A percentile compares a stretch with the other conserved stretches of the same genome.
Conservation (phyloP, 1,140 invertebrate species). For the Trachelipus rathkii region DNA sequence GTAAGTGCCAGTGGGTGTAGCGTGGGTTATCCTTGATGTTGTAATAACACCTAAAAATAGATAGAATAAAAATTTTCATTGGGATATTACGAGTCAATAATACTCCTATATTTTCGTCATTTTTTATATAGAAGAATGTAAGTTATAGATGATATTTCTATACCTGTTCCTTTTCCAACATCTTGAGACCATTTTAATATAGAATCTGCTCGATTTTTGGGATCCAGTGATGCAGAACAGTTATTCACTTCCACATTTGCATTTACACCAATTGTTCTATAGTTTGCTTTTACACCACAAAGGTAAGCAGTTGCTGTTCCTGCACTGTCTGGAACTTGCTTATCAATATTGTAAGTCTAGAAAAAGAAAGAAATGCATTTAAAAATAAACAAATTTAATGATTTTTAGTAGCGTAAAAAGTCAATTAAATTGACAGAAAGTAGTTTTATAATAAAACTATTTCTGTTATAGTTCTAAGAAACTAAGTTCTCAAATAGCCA, state of each 20-base stretch:
- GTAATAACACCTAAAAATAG: slow-evolving; percentile 73
- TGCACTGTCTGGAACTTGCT: slow-evolving; percentile 83
- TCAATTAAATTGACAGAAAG: too few relatives aligned
- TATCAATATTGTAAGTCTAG: slow-evolving; percentile 85
- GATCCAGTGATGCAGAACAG: not conserved
- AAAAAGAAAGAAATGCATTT: not conserved
- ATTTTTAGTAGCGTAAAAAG: too few relatives aligned
- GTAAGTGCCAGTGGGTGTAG: slow-evolving; percentile 80
- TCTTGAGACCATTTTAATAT: slow-evolving; percentile 41
- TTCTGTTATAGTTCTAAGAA: too few relatives aligned
- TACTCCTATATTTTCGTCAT: too few relatives aligned
- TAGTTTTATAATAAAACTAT: too few relatives aligned
- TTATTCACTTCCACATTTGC: not conserved
- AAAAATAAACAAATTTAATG: too few relatives aligned
- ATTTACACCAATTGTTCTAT: slow-evolving; percentile 58
- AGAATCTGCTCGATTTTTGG: slow-evolving; percentile 34
- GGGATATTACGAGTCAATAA: too few relatives aligned
- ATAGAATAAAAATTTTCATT: too few relatives aligned
- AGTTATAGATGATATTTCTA: too few relatives aligned
- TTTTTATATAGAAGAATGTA: too few relatives aligned
- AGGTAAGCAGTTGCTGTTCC: slow-evolving; percentile 83
- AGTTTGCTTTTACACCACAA: slow-evolving; percentile 78
- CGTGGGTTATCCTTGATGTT: slow-evolving; percentile 84
- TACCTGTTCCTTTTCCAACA: slow-evolving; percentile 40
- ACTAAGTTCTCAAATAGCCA: too few relatives aligned